phyloP scores from a whole-genome alignment of 2,888 invertebrate genomes.

The Dryomyza anilis region DNA sequence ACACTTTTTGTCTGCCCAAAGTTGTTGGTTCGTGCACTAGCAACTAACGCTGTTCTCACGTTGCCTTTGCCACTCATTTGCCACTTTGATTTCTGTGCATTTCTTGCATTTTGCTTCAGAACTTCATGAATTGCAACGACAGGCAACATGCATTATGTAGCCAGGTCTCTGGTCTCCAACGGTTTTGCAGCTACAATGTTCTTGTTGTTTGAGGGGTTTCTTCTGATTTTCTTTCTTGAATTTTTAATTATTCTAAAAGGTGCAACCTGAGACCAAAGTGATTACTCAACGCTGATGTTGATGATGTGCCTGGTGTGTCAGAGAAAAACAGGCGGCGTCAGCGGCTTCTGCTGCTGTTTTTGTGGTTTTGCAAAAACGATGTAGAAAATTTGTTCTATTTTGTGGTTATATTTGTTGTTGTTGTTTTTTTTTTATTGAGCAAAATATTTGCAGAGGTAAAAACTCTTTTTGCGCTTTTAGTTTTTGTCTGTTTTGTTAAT shows the following conservation, averaged over 20 bases:
- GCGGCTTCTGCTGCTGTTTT: no score
- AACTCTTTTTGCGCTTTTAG: conserved; percentile 8
- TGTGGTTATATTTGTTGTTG: not conserved
- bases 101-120: not conserved
- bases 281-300: conserved; percentile 45
- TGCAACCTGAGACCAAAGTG: conserved; percentile 51
- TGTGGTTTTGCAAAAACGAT: conserved; percentile 7
- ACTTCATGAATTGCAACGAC: not conserved
- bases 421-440: conserved; percentile 4
- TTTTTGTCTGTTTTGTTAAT: conserved; percentile 5
- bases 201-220: not conserved
- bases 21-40: no score
- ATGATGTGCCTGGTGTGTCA: not conserved
- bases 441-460: not conserved
- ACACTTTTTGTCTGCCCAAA: no score
- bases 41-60: no score
- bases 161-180: not conserved
- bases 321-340: not conserved
- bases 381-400: conserved; percentile 22
- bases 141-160: not conserved
- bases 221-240: conserved; percentile 40
- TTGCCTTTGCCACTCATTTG: not conserved
- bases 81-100: conserved; percentile 7
- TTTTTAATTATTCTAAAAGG: conserved; percentile 60
- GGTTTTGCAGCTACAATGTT: not conserved